Percentiles rank a stretch among this genome's conserved stretches.
These are phyloP conservation scores for Drosophila varians DNA, from an alignment of 1,140 invertebrate species.

Conservation along the genomic window DNA sequence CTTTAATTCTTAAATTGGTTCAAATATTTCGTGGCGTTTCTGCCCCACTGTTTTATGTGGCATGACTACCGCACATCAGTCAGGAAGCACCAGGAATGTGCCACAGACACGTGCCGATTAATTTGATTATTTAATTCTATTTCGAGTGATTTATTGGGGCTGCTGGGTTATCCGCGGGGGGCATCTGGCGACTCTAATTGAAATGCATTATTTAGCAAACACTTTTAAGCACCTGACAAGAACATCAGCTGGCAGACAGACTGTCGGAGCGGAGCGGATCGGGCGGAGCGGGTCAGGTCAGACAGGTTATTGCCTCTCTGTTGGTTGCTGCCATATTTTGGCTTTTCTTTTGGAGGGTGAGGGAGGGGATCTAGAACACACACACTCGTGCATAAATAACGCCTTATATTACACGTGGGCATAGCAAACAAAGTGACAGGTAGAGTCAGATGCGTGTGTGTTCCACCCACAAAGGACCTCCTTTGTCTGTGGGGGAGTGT, in stretches of 20 bases:
- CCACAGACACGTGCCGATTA: conserved; percentile 50
- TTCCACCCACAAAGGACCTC: too few relatives aligned
- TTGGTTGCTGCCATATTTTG: conserved; percentile 17
- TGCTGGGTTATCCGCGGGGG: not conserved
- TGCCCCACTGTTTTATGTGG: not conserved
- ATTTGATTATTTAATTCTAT: conserved; percentile 45
- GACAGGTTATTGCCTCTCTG: conserved; percentile 41
- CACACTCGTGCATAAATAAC: conserved; percentile 70
- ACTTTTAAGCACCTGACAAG: conserved; percentile 51
- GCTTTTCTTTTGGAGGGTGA: not conserved
- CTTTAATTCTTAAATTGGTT: not conserved
- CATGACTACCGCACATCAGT: conserved; percentile 30
- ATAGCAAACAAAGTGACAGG: conserved; percentile 42
- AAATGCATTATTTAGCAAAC: conserved; percentile 70
- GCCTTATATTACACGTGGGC: conserved; percentile 67
- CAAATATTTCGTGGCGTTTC: not conserved
- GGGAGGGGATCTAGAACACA: conserved; percentile 15
- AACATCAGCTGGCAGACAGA: conserved; percentile 12
- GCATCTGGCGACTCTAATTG: conserved; percentile 54
- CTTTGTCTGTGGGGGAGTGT: conserved; percentile 15
- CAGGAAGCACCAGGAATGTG: conserved; percentile 42
- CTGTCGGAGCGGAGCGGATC: conserved; percentile 15
- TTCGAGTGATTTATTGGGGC: conserved; percentile 53
- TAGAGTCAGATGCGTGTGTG: conserved; percentile 23
- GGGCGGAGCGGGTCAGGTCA: conserved; percentile 25